A percentile compares a stretch with the other conserved stretches of the same genome.
Evolutionary conservation across 2,888 invertebrate genomes (phyloP).

Genomic region (Drosophila borborema): DNA sequence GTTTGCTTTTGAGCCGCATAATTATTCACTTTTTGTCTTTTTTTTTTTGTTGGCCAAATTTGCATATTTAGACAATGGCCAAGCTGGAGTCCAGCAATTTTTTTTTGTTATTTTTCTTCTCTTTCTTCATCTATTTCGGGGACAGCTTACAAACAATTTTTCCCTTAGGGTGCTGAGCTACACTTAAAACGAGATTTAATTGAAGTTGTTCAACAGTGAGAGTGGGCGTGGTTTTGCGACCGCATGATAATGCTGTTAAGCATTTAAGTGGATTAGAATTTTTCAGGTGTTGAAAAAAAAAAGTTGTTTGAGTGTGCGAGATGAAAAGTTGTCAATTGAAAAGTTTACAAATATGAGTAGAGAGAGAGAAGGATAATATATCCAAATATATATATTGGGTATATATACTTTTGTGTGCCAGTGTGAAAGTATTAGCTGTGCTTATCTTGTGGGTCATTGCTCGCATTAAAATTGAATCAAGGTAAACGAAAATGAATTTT

Average conservation of each 20-base stretch:
- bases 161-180: slow-evolving; percentile 37
- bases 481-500: slow-evolving; percentile 1
- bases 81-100: slow-evolving; percentile 23
- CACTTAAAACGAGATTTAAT: slow-evolving; percentile 73
- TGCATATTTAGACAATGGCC: slow-evolving; percentile 77
- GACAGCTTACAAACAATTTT: slow-evolving; percentile 55
- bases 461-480: slow-evolving; percentile 29
- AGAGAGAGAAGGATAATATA: not conserved
- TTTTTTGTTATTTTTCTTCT: slow-evolving; percentile 30
- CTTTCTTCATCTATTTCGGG: slow-evolving; percentile 58
- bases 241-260: slow-evolving; percentile 76
- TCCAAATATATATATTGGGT: not conserved
- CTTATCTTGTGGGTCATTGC: slow-evolving; percentile 53
- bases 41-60: slow-evolving; percentile 56
- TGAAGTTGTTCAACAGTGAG: slow-evolving; percentile 73
- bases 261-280: slow-evolving; percentile 78
- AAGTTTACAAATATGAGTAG: slow-evolving; percentile 55
- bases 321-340: slow-evolving; percentile 75
- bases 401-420: not conserved
- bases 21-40: slow-evolving; percentile 66
- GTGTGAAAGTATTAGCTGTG: slow-evolving; percentile 14
- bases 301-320: slow-evolving; percentile 20
- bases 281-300: slow-evolving; percentile 58
- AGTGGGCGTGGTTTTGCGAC: slow-evolving; percentile 49
- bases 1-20: slow-evolving; percentile 40